Conservation (phyloP, 2,888 invertebrate species). For the Cremastinae sp. region DNA sequence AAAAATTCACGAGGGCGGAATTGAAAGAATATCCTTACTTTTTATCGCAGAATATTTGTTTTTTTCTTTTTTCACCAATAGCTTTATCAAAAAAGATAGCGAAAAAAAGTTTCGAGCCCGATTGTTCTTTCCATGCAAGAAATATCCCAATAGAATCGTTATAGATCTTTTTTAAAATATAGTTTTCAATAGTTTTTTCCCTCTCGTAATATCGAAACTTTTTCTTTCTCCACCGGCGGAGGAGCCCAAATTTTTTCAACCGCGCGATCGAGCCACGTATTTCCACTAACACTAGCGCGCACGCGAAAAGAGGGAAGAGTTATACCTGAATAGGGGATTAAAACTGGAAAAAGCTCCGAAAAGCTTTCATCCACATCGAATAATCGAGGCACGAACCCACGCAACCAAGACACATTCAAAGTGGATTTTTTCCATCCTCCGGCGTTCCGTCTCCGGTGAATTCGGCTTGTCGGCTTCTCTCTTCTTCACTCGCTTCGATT, state of each 20-base stretch:
- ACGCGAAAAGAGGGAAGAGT: neutral
- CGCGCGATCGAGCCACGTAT: constrained; percentile 2
- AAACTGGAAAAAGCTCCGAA: constrained; percentile 62
- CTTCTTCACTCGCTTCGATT: constrained; percentile 21
- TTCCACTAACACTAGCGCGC: constrained; percentile 14
- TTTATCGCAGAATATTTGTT: neutral
- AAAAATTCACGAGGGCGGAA: neutral
- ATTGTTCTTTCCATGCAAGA: neutral
- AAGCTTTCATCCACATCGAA: constrained; percentile 57
- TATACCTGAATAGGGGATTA: constrained; percentile 56
- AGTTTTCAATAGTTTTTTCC: neutral
- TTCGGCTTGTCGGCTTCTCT: constrained; percentile 33
- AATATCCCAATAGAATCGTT: neutral
- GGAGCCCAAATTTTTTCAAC: neutral
- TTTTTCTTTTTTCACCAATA: neutral
- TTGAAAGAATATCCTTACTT: neutral
- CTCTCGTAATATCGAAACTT: constrained; percentile 26
- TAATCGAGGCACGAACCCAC: constrained; percentile 61
- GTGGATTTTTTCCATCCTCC: constrained; percentile 23
- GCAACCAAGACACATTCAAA: constrained; percentile 41
- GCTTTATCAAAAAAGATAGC: neutral
- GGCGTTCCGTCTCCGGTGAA: constrained; percentile 20
- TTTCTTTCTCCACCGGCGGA: constrained; percentile 12
- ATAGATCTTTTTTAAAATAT: constrained; percentile 12
- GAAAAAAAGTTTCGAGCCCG: constrained; percentile 15